Percentiles rank a stretch among this genome's conserved stretches.
phyloP scores from a whole-genome alignment of 2,113 vertebrate genomes.

The Aplodontia rufa region DNA sequence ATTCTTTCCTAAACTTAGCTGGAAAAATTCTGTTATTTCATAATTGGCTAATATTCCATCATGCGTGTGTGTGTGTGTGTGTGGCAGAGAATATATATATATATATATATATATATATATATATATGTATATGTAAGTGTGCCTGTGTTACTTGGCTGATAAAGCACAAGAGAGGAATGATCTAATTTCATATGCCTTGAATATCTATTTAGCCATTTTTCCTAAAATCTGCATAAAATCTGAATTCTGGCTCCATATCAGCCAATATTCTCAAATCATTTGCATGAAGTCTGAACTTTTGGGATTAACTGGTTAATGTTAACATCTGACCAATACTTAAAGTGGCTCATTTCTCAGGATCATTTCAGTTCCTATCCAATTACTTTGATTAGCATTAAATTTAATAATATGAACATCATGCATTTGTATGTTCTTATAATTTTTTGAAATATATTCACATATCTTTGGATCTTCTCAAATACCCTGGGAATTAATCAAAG shows the following conservation, averaged over 20 bases:
- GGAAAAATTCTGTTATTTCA: background rate
- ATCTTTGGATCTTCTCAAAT: constrained; percentile 66
- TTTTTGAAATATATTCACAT: constrained; percentile 72
- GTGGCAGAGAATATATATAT: too few relatives aligned
- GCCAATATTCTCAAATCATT: constrained; percentile 5
- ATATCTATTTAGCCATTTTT: constrained; percentile 2
- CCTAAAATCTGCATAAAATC: constrained; percentile 20
- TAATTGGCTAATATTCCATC: background rate
- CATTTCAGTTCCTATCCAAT: constrained; percentile 63
- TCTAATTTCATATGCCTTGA: constrained; percentile 17
- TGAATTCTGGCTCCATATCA: background rate
- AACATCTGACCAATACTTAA: constrained; percentile 71
- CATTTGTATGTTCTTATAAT: constrained; percentile 69
- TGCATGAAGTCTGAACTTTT: constrained; percentile 34
- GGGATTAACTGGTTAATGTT: constrained; percentile 34
- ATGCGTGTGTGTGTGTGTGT: background rate
- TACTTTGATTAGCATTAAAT: constrained; percentile 71
- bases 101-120: background rate
- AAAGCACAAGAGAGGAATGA: background rate
- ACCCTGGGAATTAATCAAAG: constrained; percentile 73
- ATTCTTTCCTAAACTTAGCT: background rate
- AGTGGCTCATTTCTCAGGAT: constrained; percentile 54
- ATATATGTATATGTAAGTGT: background rate
- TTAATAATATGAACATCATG: constrained; percentile 72
- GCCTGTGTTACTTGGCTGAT: background rate